Evolutionary conservation across 2,888 invertebrate species (phyloP).

Genomic region (Eristalinus sepulchralis): DNA sequence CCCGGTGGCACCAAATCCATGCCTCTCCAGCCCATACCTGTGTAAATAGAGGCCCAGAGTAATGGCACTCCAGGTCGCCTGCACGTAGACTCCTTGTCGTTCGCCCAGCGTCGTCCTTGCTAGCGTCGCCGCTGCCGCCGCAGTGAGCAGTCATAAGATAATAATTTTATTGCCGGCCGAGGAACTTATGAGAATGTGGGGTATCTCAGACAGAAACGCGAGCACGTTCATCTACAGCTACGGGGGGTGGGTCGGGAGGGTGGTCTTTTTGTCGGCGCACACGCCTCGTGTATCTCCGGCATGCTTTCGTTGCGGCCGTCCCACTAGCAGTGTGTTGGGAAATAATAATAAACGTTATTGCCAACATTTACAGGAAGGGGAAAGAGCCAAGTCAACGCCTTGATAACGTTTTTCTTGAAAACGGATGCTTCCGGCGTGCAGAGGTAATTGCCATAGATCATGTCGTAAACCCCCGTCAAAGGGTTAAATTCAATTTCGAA

Average conservation of each 20-base stretch:
- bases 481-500: slow-evolving; percentile 27
- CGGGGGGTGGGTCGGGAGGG: neutral
- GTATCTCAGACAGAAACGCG: neutral
- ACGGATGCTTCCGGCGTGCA: neutral
- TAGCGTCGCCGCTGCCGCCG: slow-evolving; percentile 10
- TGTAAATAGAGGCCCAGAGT: slow-evolving; percentile 26
- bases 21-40: slow-evolving; percentile 2
- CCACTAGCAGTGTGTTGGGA: slow-evolving; percentile 9
- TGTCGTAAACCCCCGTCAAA: slow-evolving; percentile 7
- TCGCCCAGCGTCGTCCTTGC: slow-evolving; percentile 10
- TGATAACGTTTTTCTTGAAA: slow-evolving; percentile 33
- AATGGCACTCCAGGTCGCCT: slow-evolving; percentile 24
- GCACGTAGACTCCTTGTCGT: slow-evolving; percentile 23
- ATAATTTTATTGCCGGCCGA: slow-evolving; percentile 54
- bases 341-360: slow-evolving; percentile 53
- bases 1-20: slow-evolving; percentile 5
- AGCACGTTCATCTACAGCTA: neutral
- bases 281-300: neutral
- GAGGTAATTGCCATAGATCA: slow-evolving; percentile 13
- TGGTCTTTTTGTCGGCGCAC: neutral
- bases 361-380: slow-evolving; percentile 44
- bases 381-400: neutral
- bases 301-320: neutral
- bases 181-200: slow-evolving; percentile 27
- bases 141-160: slow-evolving; percentile 46